Conservation (phyloP, 35 echinoderm and acorn worm species). For the Ophioderma brevispina region DNA sequence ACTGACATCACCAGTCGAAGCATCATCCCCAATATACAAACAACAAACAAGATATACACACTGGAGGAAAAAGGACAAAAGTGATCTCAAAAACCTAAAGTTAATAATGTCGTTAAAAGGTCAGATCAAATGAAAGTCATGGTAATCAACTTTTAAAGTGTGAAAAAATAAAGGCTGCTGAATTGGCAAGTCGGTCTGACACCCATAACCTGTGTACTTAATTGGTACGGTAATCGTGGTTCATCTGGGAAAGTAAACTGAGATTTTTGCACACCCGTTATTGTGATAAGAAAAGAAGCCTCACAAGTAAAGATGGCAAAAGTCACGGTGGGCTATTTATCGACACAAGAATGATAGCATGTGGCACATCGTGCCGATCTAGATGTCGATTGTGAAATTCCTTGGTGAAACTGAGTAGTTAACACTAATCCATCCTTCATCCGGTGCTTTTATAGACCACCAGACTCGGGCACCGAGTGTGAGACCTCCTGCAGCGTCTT, state of each 20-base stretch:
- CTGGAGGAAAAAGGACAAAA: too few species aligned
- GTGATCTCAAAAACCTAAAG: background rate
- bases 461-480: too few species aligned
- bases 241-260: background rate
- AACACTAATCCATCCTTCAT: background rate
- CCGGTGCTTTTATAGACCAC: conserved; percentile 2
- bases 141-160: conserved; percentile 23
- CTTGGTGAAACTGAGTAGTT: background rate
- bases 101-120: background rate
- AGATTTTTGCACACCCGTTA: background rate
- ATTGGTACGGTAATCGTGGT: conserved; percentile 17
- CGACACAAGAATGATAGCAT: background rate
- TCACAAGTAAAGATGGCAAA: background rate
- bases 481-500: background rate
- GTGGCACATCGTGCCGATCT: background rate
- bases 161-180: conserved; percentile 23
- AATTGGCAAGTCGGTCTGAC: background rate
- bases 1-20: background rate
- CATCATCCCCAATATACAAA: background rate
- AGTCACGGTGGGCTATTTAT: conserved; percentile 15
- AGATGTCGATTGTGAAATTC: background rate
- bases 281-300: background rate
- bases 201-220: background rate
- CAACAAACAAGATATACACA: too few species aligned
- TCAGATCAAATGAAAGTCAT: background rate